Evolutionary conservation across 2,113 vertebrate species (phyloP).

Genomic region (Odocoileus hemionus): DNA sequence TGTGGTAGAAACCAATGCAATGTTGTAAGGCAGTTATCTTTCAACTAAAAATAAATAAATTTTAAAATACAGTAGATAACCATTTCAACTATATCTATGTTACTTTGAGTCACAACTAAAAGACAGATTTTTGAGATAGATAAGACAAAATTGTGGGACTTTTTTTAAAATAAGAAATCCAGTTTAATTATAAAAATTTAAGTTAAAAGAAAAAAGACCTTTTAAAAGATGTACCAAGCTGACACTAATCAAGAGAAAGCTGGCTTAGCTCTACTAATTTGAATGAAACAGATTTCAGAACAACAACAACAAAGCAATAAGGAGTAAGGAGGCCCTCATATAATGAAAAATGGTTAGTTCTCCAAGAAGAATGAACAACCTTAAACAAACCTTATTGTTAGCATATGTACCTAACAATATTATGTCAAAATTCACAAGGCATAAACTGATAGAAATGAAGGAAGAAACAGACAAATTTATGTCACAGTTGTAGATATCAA

Average conservation of each 20-base stretch:
- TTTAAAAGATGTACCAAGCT: neutral
- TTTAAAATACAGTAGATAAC: neutral
- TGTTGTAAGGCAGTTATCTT: neutral
- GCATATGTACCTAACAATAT: neutral
- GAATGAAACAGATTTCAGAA: neutral
- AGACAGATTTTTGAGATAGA: neutral
- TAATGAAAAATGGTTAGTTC: neutral
- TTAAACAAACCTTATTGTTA: neutral
- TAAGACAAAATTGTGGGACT: neutral
- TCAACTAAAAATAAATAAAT: neutral
- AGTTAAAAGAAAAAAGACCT: neutral
- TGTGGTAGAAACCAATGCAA: neutral
- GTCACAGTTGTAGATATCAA: neutral
- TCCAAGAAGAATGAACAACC: neutral
- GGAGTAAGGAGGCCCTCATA: neutral
- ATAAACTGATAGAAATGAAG: neutral
- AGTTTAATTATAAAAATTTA: neutral
- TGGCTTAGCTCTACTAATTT: neutral
- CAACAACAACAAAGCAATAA: neutral
- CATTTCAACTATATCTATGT: neutral
- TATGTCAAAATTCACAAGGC: neutral
- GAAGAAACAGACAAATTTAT: neutral
- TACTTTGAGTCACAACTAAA: neutral
- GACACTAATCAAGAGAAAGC: neutral
- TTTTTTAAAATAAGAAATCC: neutral